Base-by-base conservation (phyloP, 2,113 vertebrate species). In the Pteropus alecto region DNA sequence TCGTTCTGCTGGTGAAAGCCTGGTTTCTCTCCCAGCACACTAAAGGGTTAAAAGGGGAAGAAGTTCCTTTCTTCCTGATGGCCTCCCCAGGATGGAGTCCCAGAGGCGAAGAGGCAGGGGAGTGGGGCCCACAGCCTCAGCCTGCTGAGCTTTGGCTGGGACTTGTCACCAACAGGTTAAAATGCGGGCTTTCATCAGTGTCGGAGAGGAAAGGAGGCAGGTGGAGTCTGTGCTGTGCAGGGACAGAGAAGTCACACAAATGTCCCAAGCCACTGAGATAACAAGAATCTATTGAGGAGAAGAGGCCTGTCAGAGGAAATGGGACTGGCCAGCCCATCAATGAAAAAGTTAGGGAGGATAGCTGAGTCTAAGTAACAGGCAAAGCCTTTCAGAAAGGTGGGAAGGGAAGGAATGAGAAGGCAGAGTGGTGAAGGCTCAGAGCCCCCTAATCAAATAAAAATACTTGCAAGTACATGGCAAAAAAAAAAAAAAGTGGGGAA, bases 151-250 rank as follows among this genome's bases (percentile, higher is more conserved):
- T 58, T 54, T 60, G 41, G 21, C 93, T 71, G 46, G 41, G 65
- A 95, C n/a, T 63, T 83, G 76, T 74, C 18, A 65, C 68, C 65
- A 81, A 60, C 60, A 92, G 22, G 56, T 86, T 81, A 30, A 95
- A 65, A 67, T n/a, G 35, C 60, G 71, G 51, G 6, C 68, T 60
- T 5, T 88, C 54, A n/a, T 74, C 77, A 78, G 60, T 0, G 0
- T 94, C 94, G 81, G 86, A 96, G 94, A 96, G 95, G 85, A 96
- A 85, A 91, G 56, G 48, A 90, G 77, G n/a, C 81, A 96, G 92
- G 61, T 94, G 65, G 87, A 86, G 71, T 26, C 67, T 16, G 18
- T 35, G 13, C 61, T 7, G 5, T 41, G 15, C 67, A 14, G 7
- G n/a, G 28, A 46, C 22, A 54, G 71, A 56, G 33, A 95, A 81